Conservation (phyloP, 2,888 invertebrate species). For the Chrysomela aeneicollis region DNA sequence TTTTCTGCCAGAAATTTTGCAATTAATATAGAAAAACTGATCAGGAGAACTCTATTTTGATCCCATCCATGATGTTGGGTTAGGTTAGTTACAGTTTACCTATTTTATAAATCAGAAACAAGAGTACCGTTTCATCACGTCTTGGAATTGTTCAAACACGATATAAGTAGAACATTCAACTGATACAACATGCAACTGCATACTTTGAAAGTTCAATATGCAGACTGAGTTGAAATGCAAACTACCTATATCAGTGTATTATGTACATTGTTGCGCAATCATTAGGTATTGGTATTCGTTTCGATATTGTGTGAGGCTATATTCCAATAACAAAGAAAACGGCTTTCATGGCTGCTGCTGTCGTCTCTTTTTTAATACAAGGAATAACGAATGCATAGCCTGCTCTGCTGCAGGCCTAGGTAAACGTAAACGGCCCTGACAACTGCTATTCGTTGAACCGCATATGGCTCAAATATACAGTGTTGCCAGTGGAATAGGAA, state of each 20-base stretch:
- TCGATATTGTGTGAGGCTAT: too few species aligned
- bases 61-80: conserved; percentile 30
- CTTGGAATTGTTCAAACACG: background rate
- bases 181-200: background rate
- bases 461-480: too few species aligned
- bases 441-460: conserved; percentile 2
- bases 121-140: background rate
- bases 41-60: background rate
- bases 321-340: background rate
- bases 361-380: background rate
- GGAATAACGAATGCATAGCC: background rate
- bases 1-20: background rate
- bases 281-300: too few species aligned
- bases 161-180: background rate
- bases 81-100: conserved; percentile 35
- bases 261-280: background rate
- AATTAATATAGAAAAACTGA: background rate
- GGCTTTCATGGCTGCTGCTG: background rate
- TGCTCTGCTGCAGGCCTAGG: background rate
- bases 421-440: background rate
- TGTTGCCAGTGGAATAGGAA: too few species aligned
- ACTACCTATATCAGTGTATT: background rate
- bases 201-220: background rate
- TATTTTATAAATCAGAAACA: too few species aligned
- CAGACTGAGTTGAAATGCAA: background rate